Conservation (phyloP, 2,113 vertebrate species). For the Platysteira castanea region DNA sequence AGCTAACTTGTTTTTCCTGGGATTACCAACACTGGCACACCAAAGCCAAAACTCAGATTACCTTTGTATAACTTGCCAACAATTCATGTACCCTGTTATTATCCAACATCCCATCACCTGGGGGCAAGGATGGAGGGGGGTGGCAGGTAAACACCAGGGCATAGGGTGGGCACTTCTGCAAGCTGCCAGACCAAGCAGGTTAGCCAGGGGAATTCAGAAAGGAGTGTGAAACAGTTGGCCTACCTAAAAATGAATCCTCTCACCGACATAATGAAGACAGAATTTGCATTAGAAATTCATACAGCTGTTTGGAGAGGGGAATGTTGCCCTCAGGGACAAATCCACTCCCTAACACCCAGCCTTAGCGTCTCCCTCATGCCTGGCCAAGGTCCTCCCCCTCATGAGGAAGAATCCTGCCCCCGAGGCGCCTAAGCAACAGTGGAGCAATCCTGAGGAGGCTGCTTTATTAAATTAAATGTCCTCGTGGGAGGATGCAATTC, state of each 20-base stretch:
- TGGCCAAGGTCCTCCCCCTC: constrained; percentile 62
- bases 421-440: constrained; percentile 9
- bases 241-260: constrained; percentile 9
- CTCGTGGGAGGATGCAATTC: constrained; percentile 46
- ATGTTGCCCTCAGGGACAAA: constrained; percentile 49
- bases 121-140: neutral
- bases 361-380: constrained; percentile 56
- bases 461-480: constrained; percentile 58
- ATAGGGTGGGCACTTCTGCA: neutral
- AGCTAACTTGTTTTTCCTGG: neutral
- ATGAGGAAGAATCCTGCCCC: constrained; percentile 64
- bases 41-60: neutral
- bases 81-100: neutral
- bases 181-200: neutral
- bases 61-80: neutral
- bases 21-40: neutral
- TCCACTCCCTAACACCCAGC: constrained; percentile 64
- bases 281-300: constrained; percentile 57
- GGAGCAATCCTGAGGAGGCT: constrained; percentile 53
- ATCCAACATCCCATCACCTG: neutral
- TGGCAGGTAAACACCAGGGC: neutral
- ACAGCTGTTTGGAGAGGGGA: constrained; percentile 59
- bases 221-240: neutral
- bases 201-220: neutral
- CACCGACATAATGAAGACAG: neutral